Evolutionary conservation across 1,140 invertebrate species (phyloP).

Genomic region (Drosophila bipectinata): DNA sequence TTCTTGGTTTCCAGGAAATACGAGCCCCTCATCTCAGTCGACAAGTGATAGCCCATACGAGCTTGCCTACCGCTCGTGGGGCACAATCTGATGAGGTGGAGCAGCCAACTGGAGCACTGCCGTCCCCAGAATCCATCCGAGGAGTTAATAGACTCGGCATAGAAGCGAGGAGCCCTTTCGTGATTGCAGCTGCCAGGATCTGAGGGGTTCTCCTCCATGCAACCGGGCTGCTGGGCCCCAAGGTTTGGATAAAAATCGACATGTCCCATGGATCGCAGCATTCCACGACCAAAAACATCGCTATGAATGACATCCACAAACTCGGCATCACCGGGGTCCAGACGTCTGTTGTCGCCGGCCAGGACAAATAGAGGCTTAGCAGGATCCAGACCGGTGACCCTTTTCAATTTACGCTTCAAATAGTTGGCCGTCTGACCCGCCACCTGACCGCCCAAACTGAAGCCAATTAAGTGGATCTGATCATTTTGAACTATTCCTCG

Average conservation of each 20-base stretch:
- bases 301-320: slow-evolving; percentile 87
- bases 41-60: slow-evolving; percentile 86
- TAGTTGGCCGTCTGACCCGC: slow-evolving; percentile 91
- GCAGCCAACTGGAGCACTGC: slow-evolving; percentile 87
- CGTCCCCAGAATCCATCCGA: slow-evolving; percentile 89
- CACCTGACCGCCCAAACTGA: slow-evolving; percentile 94
- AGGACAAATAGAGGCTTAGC: slow-evolving; percentile 86
- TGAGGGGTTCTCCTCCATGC: slow-evolving; percentile 85
- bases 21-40: slow-evolving; percentile 80
- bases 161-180: slow-evolving; percentile 88
- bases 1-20: slow-evolving; percentile 86
- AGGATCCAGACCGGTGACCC: slow-evolving; percentile 87
- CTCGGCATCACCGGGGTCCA: slow-evolving; percentile 87
- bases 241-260: slow-evolving; percentile 88
- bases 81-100: slow-evolving; percentile 87
- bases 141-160: slow-evolving; percentile 88
- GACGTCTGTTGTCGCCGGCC: slow-evolving; percentile 77
- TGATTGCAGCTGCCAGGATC: slow-evolving; percentile 87
- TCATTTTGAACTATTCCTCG: slow-evolving; percentile 85
- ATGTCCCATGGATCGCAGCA: slow-evolving; percentile 84
- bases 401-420: slow-evolving; percentile 84
- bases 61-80: slow-evolving; percentile 82
- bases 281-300: slow-evolving; percentile 86
- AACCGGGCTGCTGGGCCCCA: slow-evolving; percentile 87
- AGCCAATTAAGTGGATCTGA: slow-evolving; percentile 94